Percentiles rank a stretch among this genome's conserved stretches.
Evolutionary conservation across 1,140 invertebrate species (phyloP).

Genomic region (Pogonomyrmex barbatus): DNA sequence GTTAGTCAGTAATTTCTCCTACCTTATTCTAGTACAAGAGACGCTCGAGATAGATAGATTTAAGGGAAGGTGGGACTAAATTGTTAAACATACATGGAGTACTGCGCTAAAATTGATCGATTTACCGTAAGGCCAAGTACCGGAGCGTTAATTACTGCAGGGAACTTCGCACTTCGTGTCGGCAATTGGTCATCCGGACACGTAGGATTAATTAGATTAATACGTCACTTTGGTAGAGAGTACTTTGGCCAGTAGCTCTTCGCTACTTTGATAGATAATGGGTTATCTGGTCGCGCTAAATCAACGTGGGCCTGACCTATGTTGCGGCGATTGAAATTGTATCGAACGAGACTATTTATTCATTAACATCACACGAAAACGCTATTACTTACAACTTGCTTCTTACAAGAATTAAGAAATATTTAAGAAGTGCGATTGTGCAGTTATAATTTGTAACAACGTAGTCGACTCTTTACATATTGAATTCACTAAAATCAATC

Average conservation of each 20-base stretch:
- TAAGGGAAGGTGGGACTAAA: background rate
- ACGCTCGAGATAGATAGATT: background rate
- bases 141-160: constrained; percentile 19
- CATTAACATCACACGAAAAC: background rate
- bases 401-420: background rate
- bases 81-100: background rate
- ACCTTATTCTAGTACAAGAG: background rate
- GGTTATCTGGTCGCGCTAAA: constrained; percentile 56
- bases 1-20: background rate
- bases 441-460: background rate
- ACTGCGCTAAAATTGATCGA: constrained; percentile 5
- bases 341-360: constrained; percentile 62
- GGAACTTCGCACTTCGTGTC: background rate
- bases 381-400: background rate
- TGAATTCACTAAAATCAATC: constrained; percentile 5
- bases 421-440: background rate
- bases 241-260: background rate
- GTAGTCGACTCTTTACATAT: background rate
- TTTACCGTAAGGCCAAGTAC: background rate
- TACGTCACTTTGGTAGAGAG: constrained; percentile 33
- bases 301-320: constrained; percentile 48
- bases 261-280: constrained; percentile 62
- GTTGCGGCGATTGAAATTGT: constrained; percentile 52
- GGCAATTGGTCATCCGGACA: constrained; percentile 3
- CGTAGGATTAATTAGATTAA: constrained; percentile 65